Conservation (phyloP, 2,888 invertebrate genomes). For the Dryadula phaetusa region DNA sequence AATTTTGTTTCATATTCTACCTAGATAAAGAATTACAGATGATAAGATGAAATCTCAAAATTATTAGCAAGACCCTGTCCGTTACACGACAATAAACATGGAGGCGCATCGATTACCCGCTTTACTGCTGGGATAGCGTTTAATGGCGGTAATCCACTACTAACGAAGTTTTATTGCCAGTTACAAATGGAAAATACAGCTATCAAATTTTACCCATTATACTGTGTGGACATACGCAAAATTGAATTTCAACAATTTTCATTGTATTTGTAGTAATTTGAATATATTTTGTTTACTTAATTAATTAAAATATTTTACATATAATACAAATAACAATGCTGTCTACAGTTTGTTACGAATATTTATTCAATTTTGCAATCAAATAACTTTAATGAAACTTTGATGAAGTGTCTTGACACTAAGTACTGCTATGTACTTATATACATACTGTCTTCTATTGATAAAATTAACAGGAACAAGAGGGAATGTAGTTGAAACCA, state of each 20-base stretch:
- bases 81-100: slow-evolving; percentile 66
- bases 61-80: slow-evolving; percentile 53
- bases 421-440: too few relatives aligned
- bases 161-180: slow-evolving; percentile 51
- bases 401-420: too few relatives aligned
- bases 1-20: background rate
- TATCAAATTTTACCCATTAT: slow-evolving; percentile 43
- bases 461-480: slow-evolving; percentile 1
- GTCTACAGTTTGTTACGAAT: too few relatives aligned
- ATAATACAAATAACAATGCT: background rate
- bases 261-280: slow-evolving; percentile 10
- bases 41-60: slow-evolving; percentile 5
- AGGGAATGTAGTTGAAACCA: slow-evolving; percentile 7
- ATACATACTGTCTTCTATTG: background rate
- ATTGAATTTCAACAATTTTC: slow-evolving; percentile 4
- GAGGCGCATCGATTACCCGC: slow-evolving; percentile 73
- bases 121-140: slow-evolving; percentile 72
- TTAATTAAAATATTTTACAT: background rate
- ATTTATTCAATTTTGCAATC: too few relatives aligned
- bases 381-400: too few relatives aligned
- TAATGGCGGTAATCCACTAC: slow-evolving; percentile 79
- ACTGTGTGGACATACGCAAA: slow-evolving; percentile 9
- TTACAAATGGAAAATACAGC: slow-evolving; percentile 62
- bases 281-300: background rate
- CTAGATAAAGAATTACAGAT: background rate